These are phyloP conservation scores for Meriones psammophilus DNA, from an alignment of 2,797 vertebrate genomes.

Conservation along the genomic window DNA sequence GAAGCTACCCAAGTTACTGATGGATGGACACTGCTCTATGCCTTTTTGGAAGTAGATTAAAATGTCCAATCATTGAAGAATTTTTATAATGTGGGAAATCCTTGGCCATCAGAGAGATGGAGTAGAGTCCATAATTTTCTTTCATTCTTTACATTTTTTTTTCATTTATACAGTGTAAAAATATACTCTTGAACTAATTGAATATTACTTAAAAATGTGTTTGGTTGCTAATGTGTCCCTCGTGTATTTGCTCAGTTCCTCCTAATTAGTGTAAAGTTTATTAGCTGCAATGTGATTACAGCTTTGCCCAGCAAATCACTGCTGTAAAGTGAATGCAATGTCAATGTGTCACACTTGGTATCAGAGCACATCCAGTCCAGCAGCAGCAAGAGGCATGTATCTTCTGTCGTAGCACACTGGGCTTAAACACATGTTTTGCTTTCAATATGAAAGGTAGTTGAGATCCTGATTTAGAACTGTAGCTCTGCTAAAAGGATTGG, in stretches of 20 bases:
- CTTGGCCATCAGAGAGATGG: background rate
- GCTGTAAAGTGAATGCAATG: background rate
- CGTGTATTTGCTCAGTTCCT: background rate
- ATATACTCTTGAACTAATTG: background rate
- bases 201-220: background rate
- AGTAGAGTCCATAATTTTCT: background rate
- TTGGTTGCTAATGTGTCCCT: background rate
- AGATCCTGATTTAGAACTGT: slow-evolving; percentile 27
- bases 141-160: no score
- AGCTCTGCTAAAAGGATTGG: background rate
- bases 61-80: background rate
- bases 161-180: background rate
- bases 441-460: slow-evolving; percentile 6
- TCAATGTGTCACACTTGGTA: background rate
- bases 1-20: background rate
- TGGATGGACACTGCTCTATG: background rate
- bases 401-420: background rate
- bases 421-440: background rate
- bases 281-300: background rate
- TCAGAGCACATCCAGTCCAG: background rate
- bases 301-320: background rate
- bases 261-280: slow-evolving; percentile 12
- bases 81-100: background rate
- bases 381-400: background rate
- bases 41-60: background rate